Base-by-base conservation (phyloP, 1,140 invertebrate species). In the Drosophila arizonae region DNA sequence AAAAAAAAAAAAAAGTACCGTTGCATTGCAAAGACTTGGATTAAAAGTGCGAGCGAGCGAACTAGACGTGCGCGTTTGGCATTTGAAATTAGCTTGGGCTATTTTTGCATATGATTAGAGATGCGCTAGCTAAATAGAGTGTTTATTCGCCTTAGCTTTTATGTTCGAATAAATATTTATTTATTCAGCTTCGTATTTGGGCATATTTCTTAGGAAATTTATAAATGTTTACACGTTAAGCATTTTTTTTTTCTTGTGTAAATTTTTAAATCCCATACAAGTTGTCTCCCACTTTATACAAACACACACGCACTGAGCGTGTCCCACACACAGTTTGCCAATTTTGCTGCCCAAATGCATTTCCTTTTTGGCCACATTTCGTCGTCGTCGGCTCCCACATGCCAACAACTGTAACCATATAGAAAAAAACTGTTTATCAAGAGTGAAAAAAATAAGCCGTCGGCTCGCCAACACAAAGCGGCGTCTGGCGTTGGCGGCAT, bases 351-450 rank as follows among this genome's bases (percentile, higher is more conserved):
- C 68, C 76, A 76, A 84, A 77, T 89, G 85, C 84, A 88, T 88
- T 88, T 88, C 84, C 84, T 88, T 88, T 88, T 88, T 88, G 74
- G 84, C 84, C 81, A 64, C 71, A 65, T 46, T 62, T 57, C 57
- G 64, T 62, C 50, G 58, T 72, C 50, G 70, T 73, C 65, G 71
- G 77, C 82, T 86, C 82, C 82, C 82, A 86, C 82, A 88, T 86
- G 81, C 67, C 81, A 52, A 17, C 52, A 36, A 51, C 46, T 50
- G 46, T n/a, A 26, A 21, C 67, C 67, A 70, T 69, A 62, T 48
- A 36, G 6, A 45, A 21, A 43, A 45, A 17, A 41, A 46, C 6
- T 30, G 24, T 45, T 46, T 33, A 60, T 11, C 57, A 57, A 70
- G 41, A 64, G 39, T 36, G 43, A 33, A 50, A 54, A 45, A 54